Evolutionary conservation across 2,113 vertebrate species (phyloP).

Genomic region (Amphilophus citrinellus): DNA sequence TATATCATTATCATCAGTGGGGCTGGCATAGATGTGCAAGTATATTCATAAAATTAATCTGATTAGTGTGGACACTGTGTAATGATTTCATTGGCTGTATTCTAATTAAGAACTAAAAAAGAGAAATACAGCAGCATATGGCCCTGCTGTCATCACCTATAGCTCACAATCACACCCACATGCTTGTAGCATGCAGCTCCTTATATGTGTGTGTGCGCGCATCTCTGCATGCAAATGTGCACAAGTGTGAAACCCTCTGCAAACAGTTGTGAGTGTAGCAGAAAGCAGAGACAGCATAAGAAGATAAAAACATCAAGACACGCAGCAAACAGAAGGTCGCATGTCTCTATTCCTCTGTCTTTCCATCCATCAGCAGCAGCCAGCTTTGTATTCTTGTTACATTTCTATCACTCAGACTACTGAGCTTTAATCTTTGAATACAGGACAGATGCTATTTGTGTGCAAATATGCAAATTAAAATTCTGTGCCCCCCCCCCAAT

Average conservation of each 20-base stretch:
- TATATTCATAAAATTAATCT: background rate
- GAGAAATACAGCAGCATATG: slow-evolving; percentile 70
- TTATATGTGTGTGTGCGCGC: background rate
- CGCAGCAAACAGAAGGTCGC: slow-evolving; percentile 38
- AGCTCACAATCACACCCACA: slow-evolving; percentile 69
- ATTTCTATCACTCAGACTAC: background rate
- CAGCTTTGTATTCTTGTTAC: background rate
- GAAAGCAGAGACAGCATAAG: background rate
- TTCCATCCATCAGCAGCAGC: slow-evolving; percentile 13
- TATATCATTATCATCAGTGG: no score
- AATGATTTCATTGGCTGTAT: slow-evolving; percentile 28
- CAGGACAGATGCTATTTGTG: background rate
- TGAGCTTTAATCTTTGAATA: background rate
- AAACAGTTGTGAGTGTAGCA: slow-evolving; percentile 15
- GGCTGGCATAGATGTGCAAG: background rate
- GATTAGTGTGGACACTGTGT: background rate
- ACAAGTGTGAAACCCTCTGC: slow-evolving; percentile 4
- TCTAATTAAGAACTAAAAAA: slow-evolving; percentile 30
- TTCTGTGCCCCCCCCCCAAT: background rate
- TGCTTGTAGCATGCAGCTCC: slow-evolving; percentile 45
- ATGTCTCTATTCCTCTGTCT: background rate
- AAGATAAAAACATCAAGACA: slow-evolving; percentile 46
- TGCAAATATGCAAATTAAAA: slow-evolving; percentile 10
- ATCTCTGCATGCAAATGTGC: background rate
- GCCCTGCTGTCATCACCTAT: slow-evolving; percentile 70